A percentile compares a stretch with the other conserved stretches of the same genome.
Evolutionary conservation across 2,113 vertebrate species (phyloP).

Genomic region (Zapus hudsonius): DNA sequence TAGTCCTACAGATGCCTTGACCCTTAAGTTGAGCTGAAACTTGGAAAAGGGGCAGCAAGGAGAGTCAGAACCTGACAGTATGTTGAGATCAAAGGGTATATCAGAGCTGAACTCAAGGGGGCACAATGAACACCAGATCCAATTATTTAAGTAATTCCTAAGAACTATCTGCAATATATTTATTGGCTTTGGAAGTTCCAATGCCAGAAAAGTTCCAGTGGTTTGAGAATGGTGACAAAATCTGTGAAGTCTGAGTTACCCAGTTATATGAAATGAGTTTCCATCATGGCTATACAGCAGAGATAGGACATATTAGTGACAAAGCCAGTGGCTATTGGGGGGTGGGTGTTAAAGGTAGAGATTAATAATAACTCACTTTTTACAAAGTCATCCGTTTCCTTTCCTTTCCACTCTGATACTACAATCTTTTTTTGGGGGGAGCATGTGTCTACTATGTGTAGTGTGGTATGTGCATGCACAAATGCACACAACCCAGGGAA

Average conservation of each 20-base stretch:
- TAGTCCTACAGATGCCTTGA: background rate
- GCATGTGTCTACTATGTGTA: background rate
- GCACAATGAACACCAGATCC: background rate
- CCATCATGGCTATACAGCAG: background rate
- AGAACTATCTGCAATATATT: background rate
- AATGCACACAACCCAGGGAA: background rate
- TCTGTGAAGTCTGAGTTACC: constrained; percentile 8
- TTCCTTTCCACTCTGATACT: background rate
- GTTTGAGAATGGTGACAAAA: background rate
- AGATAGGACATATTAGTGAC: background rate
- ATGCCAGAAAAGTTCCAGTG: background rate
- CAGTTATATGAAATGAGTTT: background rate
- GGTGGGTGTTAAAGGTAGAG: background rate
- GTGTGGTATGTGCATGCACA: background rate
- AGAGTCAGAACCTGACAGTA: background rate
- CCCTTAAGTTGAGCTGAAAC: background rate
- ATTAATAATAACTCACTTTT: background rate
- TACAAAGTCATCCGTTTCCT: background rate
- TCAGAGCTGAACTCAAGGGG: background rate
- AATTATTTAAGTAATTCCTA: background rate
- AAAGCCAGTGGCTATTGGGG: background rate
- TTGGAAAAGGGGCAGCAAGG: background rate
- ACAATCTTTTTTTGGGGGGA: too few relatives aligned
- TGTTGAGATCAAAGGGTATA: background rate
- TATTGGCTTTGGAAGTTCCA: constrained; percentile 23